A percentile compares a stretch with the other conserved stretches of the same genome.
phyloP scores from a whole-genome alignment of 1,140 invertebrate genomes.

The Daktulosphaira vitifoliae region DNA sequence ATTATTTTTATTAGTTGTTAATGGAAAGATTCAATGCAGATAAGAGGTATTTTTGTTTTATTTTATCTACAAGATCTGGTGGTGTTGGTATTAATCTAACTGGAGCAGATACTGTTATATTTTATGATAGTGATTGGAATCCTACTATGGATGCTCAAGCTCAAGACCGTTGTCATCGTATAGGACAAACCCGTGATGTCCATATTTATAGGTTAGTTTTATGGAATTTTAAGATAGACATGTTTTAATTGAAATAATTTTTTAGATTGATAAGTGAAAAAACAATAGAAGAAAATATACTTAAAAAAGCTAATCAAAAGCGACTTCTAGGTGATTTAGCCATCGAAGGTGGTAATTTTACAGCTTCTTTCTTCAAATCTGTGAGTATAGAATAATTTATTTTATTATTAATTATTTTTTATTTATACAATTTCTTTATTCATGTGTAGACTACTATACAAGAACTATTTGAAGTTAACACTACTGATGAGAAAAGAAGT shows the following conservation, averaged over 20 bases:
- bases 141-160: constrained; percentile 99
- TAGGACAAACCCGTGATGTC: constrained; percentile 98
- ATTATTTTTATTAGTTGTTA: constrained; percentile 53
- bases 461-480: constrained; percentile 25
- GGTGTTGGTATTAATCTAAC: constrained; percentile 98
- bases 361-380: constrained; percentile 92
- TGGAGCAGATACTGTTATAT: constrained; percentile 98
- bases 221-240: neutral
- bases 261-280: constrained; percentile 82
- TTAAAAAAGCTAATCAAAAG: constrained; percentile 98
- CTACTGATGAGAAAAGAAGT: constrained; percentile 7
- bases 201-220: constrained; percentile 63
- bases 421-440: no score
- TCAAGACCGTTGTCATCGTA: constrained; percentile 96
- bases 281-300: constrained; percentile 98
- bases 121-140: constrained; percentile 99
- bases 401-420: no score
- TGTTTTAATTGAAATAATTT: constrained; percentile 33
- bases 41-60: constrained; percentile 92
- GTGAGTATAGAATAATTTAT: constrained; percentile 47
- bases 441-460: constrained; percentile 13
- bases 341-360: constrained; percentile 98
- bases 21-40: constrained; percentile 99
- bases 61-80: constrained; percentile 93
- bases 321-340: constrained; percentile 90